A percentile compares a stretch with the other conserved stretches of the same genome.
phyloP scores from a whole-genome alignment of 2,888 invertebrate species.

The Eumerus sabulonum region DNA sequence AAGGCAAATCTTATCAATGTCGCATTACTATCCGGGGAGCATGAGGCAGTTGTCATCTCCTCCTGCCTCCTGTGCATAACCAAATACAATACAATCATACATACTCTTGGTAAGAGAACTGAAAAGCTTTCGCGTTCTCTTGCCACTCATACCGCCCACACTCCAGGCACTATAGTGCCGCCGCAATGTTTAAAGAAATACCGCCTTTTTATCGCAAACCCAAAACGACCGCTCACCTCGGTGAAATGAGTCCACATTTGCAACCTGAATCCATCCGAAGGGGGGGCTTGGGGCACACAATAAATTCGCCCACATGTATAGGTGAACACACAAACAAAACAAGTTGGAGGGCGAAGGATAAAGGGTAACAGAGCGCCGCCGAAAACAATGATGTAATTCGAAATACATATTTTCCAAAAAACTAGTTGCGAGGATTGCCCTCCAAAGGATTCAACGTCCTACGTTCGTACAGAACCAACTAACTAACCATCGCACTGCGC shows the following conservation, averaged over 20 bases:
- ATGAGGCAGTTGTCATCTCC: too few relatives aligned
- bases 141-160: too few relatives aligned
- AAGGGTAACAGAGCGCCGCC: slow-evolving; percentile 11
- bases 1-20: slow-evolving; percentile 47
- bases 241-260: too few relatives aligned
- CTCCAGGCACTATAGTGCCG: too few relatives aligned
- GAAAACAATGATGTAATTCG: slow-evolving; percentile 61
- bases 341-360: slow-evolving; percentile 10
- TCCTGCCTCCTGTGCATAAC: too few relatives aligned
- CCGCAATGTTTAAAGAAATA: slow-evolving; percentile 31
- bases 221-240: slow-evolving; percentile 3
- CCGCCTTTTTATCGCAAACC: slow-evolving; percentile 34
- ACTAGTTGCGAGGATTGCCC: slow-evolving; percentile 4
- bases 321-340: slow-evolving; percentile 16
- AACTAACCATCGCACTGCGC: slow-evolving; percentile 36
- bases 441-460: slow-evolving; percentile 3
- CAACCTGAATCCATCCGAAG: slow-evolving; percentile 12
- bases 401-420: slow-evolving; percentile 12
- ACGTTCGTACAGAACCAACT: too few relatives aligned
- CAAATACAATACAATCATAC: slow-evolving; percentile 1
- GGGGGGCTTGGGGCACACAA: slow-evolving; percentile 42
- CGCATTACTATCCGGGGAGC: slow-evolving; percentile 30
- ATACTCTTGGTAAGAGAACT: slow-evolving; percentile 7
- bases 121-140: too few relatives aligned
- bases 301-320: slow-evolving; percentile 52